phyloP scores from a whole-genome alignment of 2,113 vertebrate genomes.

The Capreolus pygargus region DNA sequence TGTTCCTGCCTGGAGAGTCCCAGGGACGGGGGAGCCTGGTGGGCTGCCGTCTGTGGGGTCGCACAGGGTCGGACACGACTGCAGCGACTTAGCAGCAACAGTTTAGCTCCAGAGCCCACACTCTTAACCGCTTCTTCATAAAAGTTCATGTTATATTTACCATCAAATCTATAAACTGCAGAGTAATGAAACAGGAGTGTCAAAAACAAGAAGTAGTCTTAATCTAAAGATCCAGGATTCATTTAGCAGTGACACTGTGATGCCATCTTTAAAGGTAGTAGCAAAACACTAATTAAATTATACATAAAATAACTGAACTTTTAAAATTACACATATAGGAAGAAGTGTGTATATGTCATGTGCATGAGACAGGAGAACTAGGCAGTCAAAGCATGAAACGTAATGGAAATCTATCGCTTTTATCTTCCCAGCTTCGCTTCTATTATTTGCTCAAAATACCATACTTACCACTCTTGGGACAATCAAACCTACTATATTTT shows the following conservation, averaged over 20 bases:
- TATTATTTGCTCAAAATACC: not conserved
- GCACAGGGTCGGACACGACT: too few relatives aligned
- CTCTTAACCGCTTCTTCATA: not conserved
- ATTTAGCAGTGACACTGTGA: not conserved
- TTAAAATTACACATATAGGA: not conserved
- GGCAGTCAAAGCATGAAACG: not conserved
- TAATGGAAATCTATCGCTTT: not conserved
- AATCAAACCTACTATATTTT: not conserved
- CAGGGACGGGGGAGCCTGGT: too few relatives aligned
- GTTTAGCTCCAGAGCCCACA: not conserved
- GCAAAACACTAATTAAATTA: not conserved
- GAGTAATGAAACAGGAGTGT: not conserved
- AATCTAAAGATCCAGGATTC: not conserved
- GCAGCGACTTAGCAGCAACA: not conserved
- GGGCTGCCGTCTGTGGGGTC: too few relatives aligned
- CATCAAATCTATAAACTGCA: not conserved
- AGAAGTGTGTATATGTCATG: not conserved
- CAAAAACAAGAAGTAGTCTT: not conserved
- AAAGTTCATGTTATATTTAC: not conserved
- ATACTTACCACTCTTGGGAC: not conserved
- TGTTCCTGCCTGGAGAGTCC: too few relatives aligned
- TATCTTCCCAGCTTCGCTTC: not conserved
- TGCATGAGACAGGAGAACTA: not conserved
- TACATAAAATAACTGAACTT: not conserved
- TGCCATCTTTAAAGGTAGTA: not conserved